Conservation (phyloP, 2,797 vertebrate genomes). For the Mycteria americana region DNA sequence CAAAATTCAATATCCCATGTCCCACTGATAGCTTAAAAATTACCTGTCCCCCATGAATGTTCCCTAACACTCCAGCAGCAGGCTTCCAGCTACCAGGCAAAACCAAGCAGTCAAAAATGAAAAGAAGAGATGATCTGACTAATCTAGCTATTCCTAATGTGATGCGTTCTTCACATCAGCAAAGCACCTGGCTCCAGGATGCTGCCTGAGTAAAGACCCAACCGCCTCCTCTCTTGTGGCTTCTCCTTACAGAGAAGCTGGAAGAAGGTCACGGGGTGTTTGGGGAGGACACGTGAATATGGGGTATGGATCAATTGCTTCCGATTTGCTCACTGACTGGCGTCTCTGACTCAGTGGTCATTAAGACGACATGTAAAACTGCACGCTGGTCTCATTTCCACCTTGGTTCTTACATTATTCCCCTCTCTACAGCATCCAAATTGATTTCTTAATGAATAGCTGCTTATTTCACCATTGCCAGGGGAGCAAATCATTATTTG, state of each 20-base stretch:
- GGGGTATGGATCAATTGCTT: neutral
- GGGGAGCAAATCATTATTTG: neutral
- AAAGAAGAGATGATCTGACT: neutral
- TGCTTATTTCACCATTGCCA: neutral
- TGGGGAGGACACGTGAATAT: neutral
- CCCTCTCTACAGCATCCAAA: neutral
- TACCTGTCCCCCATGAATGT: neutral
- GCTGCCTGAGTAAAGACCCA: neutral
- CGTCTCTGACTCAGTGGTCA: neutral
- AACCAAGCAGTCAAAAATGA: neutral
- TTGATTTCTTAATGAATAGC: neutral
- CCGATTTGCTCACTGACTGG: neutral
- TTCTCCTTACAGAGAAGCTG: neutral
- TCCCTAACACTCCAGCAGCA: neutral
- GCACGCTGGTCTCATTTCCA: neutral
- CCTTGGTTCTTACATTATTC: neutral
- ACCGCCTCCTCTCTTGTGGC: neutral
- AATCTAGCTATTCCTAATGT: accelerated
- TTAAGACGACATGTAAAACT: neutral
- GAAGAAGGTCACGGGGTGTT: neutral
- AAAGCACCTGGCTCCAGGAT: neutral
- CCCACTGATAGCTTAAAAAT: neutral
- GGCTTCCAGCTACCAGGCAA: neutral
- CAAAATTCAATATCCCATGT: neutral
- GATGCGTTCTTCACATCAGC: neutral